phyloP scores from a whole-genome alignment of 2,888 invertebrate genomes.

The Agrenia bidenticulata region DNA sequence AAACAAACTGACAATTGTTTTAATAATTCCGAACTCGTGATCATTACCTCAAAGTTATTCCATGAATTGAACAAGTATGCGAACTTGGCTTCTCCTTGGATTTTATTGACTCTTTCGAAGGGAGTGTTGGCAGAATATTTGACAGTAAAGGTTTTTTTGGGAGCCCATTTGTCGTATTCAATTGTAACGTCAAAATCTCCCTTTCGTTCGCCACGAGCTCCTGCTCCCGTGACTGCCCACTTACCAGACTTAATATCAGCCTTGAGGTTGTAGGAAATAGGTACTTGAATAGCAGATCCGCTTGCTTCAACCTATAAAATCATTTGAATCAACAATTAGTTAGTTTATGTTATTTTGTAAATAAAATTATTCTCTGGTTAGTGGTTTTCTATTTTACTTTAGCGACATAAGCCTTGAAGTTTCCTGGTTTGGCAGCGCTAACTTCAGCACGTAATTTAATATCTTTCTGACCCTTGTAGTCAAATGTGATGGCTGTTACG shows the following conservation, averaged over 20 bases:
- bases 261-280: conserved; percentile 35
- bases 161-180: conserved; percentile 42
- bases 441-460: conserved; percentile 36
- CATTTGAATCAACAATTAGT: too few species aligned
- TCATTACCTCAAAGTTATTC: conserved; percentile 43
- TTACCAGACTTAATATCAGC: conserved; percentile 37
- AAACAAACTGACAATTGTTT: too few species aligned
- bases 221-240: conserved; percentile 28
- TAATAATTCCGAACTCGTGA: neutral
- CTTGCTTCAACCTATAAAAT: conserved; percentile 35
- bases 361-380: neutral
- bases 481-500: conserved; percentile 39
- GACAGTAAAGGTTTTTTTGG: conserved; percentile 44
- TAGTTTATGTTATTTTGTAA: neutral
- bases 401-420: conserved; percentile 42
- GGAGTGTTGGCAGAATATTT: conserved; percentile 47
- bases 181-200: conserved; percentile 39
- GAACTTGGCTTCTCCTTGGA: conserved; percentile 34
- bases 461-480: conserved; percentile 41
- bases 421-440: conserved; percentile 41
- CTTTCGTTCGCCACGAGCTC: conserved; percentile 26
- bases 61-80: conserved; percentile 36
- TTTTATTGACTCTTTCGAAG: conserved; percentile 25
- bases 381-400: conserved; percentile 16
- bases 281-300: conserved; percentile 39